A percentile compares a stretch with the other conserved stretches of the same genome.
phyloP scores from a whole-genome alignment of 2,797 vertebrate genomes.

The Karalla daura region DNA sequence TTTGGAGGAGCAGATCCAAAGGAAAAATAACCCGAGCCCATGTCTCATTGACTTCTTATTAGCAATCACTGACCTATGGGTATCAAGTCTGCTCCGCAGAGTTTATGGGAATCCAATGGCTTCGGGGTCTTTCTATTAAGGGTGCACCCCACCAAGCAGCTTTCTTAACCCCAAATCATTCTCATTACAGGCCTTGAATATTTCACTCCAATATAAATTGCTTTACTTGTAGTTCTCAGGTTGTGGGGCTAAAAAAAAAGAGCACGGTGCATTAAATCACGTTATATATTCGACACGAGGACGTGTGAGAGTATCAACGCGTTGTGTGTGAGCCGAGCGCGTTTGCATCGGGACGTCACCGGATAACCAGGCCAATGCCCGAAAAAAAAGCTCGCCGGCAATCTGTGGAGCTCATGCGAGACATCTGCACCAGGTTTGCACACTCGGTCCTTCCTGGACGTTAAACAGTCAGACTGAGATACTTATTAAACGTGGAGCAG shows the following conservation, averaged over 20 bases:
- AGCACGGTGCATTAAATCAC: conserved; percentile 46
- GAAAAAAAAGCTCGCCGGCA: conserved; percentile 35
- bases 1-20: conserved; percentile 73
- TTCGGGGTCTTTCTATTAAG: conserved; percentile 80
- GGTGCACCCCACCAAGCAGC: conserved; percentile 71
- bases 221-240: conserved; percentile 72
- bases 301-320: conserved; percentile 30
- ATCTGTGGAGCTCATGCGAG: conserved; percentile 42
- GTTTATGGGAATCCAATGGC: conserved; percentile 83
- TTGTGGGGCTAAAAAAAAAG: conserved; percentile 53
- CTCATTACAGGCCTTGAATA: conserved; percentile 77
- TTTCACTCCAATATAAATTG: conserved; percentile 78
- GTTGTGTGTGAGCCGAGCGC: conserved; percentile 37
- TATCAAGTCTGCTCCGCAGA: conserved; percentile 82
- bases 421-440: conserved; percentile 48
- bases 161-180: conserved; percentile 80
- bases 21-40: conserved; percentile 75
- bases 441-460: conserved; percentile 41
- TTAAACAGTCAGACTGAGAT: conserved; percentile 54
- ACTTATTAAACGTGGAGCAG: conserved; percentile 67
- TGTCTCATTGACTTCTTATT: conserved; percentile 87
- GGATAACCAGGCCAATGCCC: conserved; percentile 8
- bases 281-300: conserved; percentile 60
- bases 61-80: conserved; percentile 87
- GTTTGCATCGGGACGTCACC: conserved; percentile 51